These are phyloP conservation scores for Drosophila lowei DNA, from an alignment of 1,140 invertebrate genomes.

Conservation along the genomic window DNA sequence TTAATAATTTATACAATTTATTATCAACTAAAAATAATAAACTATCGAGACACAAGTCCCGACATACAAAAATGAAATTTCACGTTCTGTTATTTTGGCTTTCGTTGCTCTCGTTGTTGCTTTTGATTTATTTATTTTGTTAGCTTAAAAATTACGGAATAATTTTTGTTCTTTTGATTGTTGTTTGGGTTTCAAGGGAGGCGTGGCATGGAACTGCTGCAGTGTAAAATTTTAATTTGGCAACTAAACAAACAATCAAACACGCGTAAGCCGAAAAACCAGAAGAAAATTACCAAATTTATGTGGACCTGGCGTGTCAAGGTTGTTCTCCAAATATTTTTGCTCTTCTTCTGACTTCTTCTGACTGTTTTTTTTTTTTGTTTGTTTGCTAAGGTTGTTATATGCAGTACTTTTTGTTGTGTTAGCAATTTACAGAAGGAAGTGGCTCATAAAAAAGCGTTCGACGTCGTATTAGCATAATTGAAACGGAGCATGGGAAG, in stretches of 20 bases:
- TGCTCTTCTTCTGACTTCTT: conserved; percentile 6
- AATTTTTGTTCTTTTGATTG: conserved; percentile 3
- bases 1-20: conserved; percentile 74
- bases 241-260: conserved; percentile 12
- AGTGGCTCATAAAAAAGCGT: conserved; percentile 59
- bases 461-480: conserved; percentile 67
- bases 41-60: conserved; percentile 1
- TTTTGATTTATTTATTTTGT: conserved; percentile 62
- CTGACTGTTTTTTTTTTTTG: conserved; percentile 10
- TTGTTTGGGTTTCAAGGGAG: conserved; percentile 4
- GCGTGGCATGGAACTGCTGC: neutral
- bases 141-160: conserved; percentile 17
- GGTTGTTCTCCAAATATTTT: conserved; percentile 16
- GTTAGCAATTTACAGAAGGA: conserved; percentile 38
- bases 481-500: conserved; percentile 27
- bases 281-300: conserved; percentile 16
- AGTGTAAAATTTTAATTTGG: conserved; percentile 18
- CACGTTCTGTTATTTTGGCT: neutral
- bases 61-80: no score
- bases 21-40: conserved; percentile 63
- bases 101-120: neutral
- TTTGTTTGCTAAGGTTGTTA: conserved; percentile 1
- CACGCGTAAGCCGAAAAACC: neutral
- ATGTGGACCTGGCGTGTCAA: conserved; percentile 55
- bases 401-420: neutral